Evolutionary conservation across 2,113 vertebrate species (phyloP).

Genomic region (Rhinichthys klamathensis): DNA sequence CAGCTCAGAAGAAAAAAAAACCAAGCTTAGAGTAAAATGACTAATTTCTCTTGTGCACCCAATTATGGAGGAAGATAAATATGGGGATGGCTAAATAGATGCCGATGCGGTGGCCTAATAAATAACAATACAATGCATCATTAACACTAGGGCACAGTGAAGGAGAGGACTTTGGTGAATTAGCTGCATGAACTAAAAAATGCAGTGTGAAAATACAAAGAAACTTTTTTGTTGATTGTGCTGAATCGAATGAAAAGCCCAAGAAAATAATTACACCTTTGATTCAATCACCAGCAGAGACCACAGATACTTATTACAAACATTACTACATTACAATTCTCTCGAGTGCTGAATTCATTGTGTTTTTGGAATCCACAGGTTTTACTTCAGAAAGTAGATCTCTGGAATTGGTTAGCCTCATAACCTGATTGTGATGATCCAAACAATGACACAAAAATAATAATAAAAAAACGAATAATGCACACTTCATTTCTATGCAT

Average conservation of each 20-base stretch:
- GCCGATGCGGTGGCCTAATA: constrained; percentile 58
- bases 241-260: background rate
- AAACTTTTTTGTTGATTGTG: constrained; percentile 7
- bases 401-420: background rate
- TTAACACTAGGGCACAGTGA: constrained; percentile 56
- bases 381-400: background rate
- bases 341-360: background rate
- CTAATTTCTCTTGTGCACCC: constrained; percentile 46
- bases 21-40: constrained; percentile 43
- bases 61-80: constrained; percentile 55
- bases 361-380: background rate
- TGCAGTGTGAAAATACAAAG: background rate
- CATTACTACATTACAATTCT: background rate
- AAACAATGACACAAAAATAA: background rate
- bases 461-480: constrained; percentile 9
- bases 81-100: constrained; percentile 53
- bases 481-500: constrained; percentile 24
- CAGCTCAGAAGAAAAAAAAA: constrained; percentile 1
- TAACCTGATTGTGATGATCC: background rate
- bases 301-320: background rate
- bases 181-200: constrained; percentile 33
- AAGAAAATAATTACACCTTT: constrained; percentile 16
- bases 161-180: constrained; percentile 51
- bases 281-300: constrained; percentile 4
- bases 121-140: constrained; percentile 65